Evolutionary conservation across 2,888 invertebrate species (phyloP), one percentile per base, ranked within the genome.

Genomic region (Lasioglossum malachurum): DNA sequence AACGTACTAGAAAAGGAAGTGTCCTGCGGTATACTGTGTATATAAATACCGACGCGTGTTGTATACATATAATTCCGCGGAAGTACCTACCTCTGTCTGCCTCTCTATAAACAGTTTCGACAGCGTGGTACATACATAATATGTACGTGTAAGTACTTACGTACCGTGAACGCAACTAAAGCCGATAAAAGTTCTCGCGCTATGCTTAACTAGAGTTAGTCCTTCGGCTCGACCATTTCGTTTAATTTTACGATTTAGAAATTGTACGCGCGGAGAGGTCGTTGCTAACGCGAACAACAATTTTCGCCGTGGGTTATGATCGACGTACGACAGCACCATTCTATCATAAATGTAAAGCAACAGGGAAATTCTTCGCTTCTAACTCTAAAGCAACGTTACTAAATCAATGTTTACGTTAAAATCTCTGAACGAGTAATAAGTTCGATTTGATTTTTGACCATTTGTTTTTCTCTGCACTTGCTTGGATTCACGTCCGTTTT

Each of bases 1-100:
- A 91, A 88, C 64, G 74, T 87, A 80, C 83, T 91, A 91, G 90
- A 90, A 91, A 91, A 91, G 80, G 88, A 88, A 88, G 83, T 88
- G 83, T 88, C 87, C 82, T 79, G 77, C 75, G 73, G 67, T 78
- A 82, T 82, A 87, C 82, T 80, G 71, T 74, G 35, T 86, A 67
- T 87, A 86, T 82, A 89, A 82, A 89, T 87, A 89, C 84, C 84
- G 78, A 74, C 87, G 46, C 44, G 67, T 82, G 69, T 85, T 82
- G 69, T 85, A 80, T 86, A 74, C 84, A 88, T 86, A 90, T 53
- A 75, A 83, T 89, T 82, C 85, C 82, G 69, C 80, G 80, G 81
- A 88, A 85, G 82, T 84, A 85, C 80, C 60, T 53, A 85, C 80
- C 60, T 53, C 23, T 83, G 75, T 71, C 14, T 41, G 38, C 79